phyloP scores from a whole-genome alignment of 2,113 vertebrate genomes.

The Himantopus leucocephalus region DNA sequence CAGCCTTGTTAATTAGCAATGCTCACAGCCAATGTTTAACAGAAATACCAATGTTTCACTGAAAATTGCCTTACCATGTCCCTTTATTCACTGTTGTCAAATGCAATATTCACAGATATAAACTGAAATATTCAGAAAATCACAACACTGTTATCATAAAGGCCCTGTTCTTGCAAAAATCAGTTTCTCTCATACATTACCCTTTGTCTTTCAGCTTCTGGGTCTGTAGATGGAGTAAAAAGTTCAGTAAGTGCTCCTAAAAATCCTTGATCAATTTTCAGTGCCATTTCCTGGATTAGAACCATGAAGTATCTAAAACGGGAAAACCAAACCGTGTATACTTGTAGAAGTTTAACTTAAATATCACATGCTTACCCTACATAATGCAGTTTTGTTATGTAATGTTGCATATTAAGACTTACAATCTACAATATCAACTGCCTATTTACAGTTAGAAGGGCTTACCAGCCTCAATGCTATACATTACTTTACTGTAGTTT shows the following conservation, averaged over 20 bases:
- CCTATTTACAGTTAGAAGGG: not conserved
- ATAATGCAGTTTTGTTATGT: not conserved
- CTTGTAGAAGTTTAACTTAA: not conserved
- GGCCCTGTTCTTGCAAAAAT: not conserved
- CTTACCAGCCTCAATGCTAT: not conserved
- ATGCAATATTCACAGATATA: not conserved
- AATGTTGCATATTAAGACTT: not conserved
- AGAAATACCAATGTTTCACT: not conserved
- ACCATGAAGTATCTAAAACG: slow-evolving; percentile 95
- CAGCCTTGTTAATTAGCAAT: not conserved
- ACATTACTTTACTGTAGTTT: not conserved
- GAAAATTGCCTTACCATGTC: not conserved
- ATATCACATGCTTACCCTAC: not conserved
- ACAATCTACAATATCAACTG: not conserved
- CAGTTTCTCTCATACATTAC: slow-evolving; percentile 63
- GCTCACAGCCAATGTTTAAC: not conserved
- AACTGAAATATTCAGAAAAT: not conserved
- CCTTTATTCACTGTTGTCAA: not conserved
- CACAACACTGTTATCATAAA: not conserved
- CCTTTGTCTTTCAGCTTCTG: slow-evolving; percentile 78
- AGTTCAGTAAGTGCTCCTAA: slow-evolving; percentile 82
- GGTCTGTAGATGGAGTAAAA: slow-evolving; percentile 81
- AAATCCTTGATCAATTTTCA: slow-evolving; percentile 95
- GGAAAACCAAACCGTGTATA: not conserved
- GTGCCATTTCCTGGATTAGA: slow-evolving; percentile 96